Base-by-base conservation (phyloP, 1,140 invertebrate genomes). In the Rhynchophorus ferrugineus region DNA sequence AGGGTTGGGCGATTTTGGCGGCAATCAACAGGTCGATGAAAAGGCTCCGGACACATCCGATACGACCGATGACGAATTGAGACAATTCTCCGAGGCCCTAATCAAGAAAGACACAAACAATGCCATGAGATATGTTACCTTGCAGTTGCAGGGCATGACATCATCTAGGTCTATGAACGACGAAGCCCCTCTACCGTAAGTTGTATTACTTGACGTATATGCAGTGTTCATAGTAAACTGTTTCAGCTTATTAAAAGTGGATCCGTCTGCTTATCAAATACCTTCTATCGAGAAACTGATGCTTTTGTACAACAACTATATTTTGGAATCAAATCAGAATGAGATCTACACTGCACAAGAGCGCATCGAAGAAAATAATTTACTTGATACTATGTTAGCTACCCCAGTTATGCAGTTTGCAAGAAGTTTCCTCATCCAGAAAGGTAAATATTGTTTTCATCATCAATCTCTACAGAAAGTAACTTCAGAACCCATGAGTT, bases 311-410 rank as follows among this genome's bases (percentile, higher is more conserved):
- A 82, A 90, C 61, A 89, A 89, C 64, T 90, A 89, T 61, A 79
- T 87, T 61, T 69, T 82, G 47, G 80, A 88, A 59, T 80, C 81
- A 0, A 75, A 77, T 18, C 75, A 79, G n/a, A 80, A 82, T 62
- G 91, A 95, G 71, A 72, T 84, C 52, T 83, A 89, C 3, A 91
- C 84, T 5, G 70, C 81, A 36, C 76, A 81, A 66, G 87, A 90
- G 69, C 74, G 73, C 45, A 75, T 72, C 47, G 88, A 91, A 75
- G 84, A 89, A 69, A 79, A 83, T 56, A 76, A 76, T 13, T 85
- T 91, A 59, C 72, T 91, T 44, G 81, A 88, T 69, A 78, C 79
- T 0, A 76, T 91, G 16, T 77, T 89, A 73, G 69, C 76, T 24
- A 89, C 87, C 0, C 64, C 74, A 18, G 81, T 89, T 3, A 89